Evolutionary conservation across 2,113 vertebrate genomes (phyloP), one percentile per base, ranked within the genome.

Genomic region (Motacilla alba): DNA sequence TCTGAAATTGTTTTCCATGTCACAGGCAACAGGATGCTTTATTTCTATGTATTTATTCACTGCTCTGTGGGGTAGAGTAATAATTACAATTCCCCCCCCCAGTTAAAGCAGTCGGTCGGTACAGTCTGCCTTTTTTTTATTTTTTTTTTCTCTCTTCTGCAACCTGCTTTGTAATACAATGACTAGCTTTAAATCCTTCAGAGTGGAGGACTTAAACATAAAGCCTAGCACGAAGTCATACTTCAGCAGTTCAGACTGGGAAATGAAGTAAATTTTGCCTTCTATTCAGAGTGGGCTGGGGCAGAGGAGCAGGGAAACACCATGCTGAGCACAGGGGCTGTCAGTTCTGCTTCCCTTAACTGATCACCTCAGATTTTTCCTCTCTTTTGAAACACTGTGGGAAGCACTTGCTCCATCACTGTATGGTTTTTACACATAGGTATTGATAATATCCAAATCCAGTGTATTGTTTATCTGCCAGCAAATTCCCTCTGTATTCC

Each of bases 241-340:
- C 50, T 91, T 93, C 83, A 95, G 80, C 89, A 83, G 46, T 87
- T 96, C 87, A 70, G 68, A 23, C 63, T 37, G 58, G 69, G 95
- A 94, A 96, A 96, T 93, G n/a, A 60, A 96, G 95, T 83, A 87
- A 91, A 96, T 96, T 95, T 94, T 95, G 90, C 91, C 82, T 94
- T 93, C 93, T 95, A 2, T 89, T 92, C 83, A 64, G 76, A 55
- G 64, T 10, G 55, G 55, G 67, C 69, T 86, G 79, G 55, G 49
- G 50, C 83, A 95, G 62, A 85, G 81, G 46, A 87, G 72, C 94
- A 94, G 84, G 76, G 78, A 95, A 78, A 59, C 90, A 37, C 82
- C 90, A 84, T 66, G 75, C 83, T 60, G 84, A 80, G 83, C 68
- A 74, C 52, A 50, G 83, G 80, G 74, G 43, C 83, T 94, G 94